Base-by-base conservation (phyloP, 1,140 invertebrate genomes). In the Colletes gigas region DNA sequence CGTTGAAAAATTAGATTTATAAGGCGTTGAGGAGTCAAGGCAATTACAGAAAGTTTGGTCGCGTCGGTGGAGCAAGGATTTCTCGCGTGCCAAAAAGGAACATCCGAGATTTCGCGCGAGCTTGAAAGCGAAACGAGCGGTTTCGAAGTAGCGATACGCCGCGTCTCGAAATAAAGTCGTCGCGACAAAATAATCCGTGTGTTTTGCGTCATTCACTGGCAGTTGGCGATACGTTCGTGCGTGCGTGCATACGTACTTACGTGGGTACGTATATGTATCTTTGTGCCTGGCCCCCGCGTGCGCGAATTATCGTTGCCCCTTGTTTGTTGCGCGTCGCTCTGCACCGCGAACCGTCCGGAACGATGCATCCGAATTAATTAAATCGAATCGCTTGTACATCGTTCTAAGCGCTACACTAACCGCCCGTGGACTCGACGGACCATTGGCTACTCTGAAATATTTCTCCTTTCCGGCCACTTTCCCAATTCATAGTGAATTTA, bases 121-220 rank as follows among this genome's bases (percentile, higher is more conserved):
- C 9, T 44, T 12, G 65, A 60, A 66, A 78, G 10, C n/a, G 19
- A 44, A 19, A n/a, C 55, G 39, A 76, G 19, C 54, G 54, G 57
- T 14, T 57, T n/a, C 39, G 63, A 44, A 21, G 47, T 54, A 69
- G 39, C 63, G 78, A 75, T 62, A 63, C 19, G 60, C 41, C 71
- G 12, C 19, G 57, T 84, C 88, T 90, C 84, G 83, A 90, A 90
- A 90, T 91, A 91, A 91, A 91, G 70, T 89, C 78, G 81, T 77
- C 71, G 84, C 88, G 85, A 89, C 88, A 82, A 91, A 90, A 91
- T 91, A 88, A 89, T 90, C 86, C 83, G 73, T 78, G 80, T 86
- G 86, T 86, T 90, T 88, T 91, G 86, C 90, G 90, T 91, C 89
- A 91, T 90, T 90, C 84, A 87, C 76, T 75, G 82, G 82, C 73